These are phyloP conservation scores for Drosophila melanica DNA, from an alignment of 1,140 invertebrate genomes.

Conservation along the genomic window DNA sequence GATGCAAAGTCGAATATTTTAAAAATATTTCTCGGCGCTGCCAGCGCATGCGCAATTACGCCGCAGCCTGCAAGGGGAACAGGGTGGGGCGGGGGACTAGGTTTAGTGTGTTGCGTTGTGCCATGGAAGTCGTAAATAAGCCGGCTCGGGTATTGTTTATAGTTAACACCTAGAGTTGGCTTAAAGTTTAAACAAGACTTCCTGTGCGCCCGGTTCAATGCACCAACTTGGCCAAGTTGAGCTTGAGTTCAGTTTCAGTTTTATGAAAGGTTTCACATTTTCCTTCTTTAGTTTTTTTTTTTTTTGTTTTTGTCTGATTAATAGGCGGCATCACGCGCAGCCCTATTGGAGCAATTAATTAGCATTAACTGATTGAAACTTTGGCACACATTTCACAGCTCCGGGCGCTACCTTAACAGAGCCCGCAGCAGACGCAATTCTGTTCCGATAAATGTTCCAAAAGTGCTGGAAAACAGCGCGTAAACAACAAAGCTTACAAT, in stretches of 20 bases:
- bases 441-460: constrained; percentile 26
- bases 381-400: constrained; percentile 57
- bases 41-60: constrained; percentile 70
- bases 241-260: background rate
- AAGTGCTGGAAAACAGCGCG: constrained; percentile 56
- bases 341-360: constrained; percentile 71
- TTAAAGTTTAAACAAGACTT: constrained; percentile 51
- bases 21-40: constrained; percentile 45
- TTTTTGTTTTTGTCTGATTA: constrained; percentile 49
- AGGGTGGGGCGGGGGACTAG: too few relatives aligned
- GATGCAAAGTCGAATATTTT: constrained; percentile 78
- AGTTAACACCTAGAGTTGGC: constrained; percentile 72
- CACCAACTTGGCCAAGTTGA: constrained; percentile 2
- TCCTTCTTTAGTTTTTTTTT: too few relatives aligned
- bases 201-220: constrained; percentile 55
- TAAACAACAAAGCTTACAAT: constrained; percentile 47
- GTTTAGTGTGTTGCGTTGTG: background rate
- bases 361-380: constrained; percentile 61
- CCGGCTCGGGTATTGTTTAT: constrained; percentile 66
- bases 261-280: background rate
- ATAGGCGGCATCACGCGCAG: constrained; percentile 37
- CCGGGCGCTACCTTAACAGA: constrained; percentile 56
- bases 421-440: constrained; percentile 43
- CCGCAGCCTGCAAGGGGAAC: constrained; percentile 18
- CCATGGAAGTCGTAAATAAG: constrained; percentile 74